These are phyloP conservation scores for Phylloscopus whistleri DNA, from an alignment of 2,113 vertebrate species.

Conservation along the genomic window DNA sequence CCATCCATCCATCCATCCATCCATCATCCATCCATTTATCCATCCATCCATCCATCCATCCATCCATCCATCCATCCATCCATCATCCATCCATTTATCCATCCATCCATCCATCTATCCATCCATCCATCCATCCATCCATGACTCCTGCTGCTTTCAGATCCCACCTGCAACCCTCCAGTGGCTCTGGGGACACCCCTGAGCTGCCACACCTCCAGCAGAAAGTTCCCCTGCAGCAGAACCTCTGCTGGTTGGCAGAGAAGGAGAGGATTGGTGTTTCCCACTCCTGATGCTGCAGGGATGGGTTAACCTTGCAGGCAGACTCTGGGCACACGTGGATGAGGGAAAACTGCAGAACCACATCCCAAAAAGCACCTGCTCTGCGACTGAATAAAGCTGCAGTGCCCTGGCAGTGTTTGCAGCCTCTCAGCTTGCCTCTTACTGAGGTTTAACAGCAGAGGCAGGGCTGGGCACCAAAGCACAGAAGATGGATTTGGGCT, in stretches of 20 bases:
- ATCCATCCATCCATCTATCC: background rate
- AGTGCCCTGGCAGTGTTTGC: background rate
- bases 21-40: background rate
- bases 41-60: too few species aligned
- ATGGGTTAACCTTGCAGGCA: background rate
- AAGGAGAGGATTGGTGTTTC: background rate
- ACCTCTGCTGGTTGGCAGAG: background rate
- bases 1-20: background rate
- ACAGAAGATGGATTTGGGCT: background rate
- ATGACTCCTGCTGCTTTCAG: background rate
- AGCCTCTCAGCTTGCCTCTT: background rate
- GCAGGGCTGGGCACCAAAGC: background rate
- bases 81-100: too few species aligned
- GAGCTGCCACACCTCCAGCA: background rate
- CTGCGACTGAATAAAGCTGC: background rate
- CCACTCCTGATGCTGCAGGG: background rate
- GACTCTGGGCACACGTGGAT: background rate
- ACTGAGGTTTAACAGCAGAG: background rate
- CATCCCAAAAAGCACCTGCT: background rate
- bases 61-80: background rate
- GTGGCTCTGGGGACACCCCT: background rate
- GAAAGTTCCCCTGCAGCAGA: background rate
- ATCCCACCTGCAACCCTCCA: background rate
- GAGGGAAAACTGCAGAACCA: background rate
- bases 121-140: background rate